Evolutionary conservation across 2,797 vertebrate genomes (phyloP).

Genomic region (Acropternis orthonyx): DNA sequence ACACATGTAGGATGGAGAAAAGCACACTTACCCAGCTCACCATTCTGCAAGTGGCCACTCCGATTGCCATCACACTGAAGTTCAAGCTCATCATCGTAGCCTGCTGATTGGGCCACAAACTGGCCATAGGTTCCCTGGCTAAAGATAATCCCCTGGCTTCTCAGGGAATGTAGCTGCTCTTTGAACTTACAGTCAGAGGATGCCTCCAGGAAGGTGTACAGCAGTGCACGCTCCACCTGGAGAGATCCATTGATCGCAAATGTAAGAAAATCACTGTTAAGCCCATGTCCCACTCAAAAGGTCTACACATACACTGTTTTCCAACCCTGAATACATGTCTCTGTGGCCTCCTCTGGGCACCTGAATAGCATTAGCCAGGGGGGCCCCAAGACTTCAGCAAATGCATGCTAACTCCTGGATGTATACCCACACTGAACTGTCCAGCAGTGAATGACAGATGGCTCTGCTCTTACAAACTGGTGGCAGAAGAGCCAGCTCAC

Average conservation of each 20-base stretch:
- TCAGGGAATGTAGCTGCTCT: conserved; percentile 50
- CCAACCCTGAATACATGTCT: accelerated
- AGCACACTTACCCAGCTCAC: conserved; percentile 15
- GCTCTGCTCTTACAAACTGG: neutral
- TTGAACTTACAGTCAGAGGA: conserved; percentile 14
- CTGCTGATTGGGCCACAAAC: accelerated
- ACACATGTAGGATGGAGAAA: accelerated
- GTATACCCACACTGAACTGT: neutral
- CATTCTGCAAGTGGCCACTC: neutral
- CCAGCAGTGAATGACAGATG: neutral
- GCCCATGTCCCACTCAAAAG: neutral
- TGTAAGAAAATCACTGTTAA: neutral
- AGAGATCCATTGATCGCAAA: neutral
- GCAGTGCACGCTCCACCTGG: conserved; percentile 30
- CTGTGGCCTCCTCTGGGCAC: neutral
- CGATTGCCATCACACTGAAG: conserved; percentile 76
- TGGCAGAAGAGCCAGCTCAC: neutral
- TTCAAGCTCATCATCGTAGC: neutral
- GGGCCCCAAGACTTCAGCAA: neutral
- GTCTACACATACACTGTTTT: accelerated
- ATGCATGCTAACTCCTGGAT: neutral
- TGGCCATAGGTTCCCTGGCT: too few species aligned
- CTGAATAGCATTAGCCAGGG: neutral
- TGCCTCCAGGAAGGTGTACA: conserved; percentile 70
- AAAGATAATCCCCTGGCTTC: neutral